Evolutionary conservation across 2,888 invertebrate genomes (phyloP).

Genomic region (Barypeithes pellucidus): DNA sequence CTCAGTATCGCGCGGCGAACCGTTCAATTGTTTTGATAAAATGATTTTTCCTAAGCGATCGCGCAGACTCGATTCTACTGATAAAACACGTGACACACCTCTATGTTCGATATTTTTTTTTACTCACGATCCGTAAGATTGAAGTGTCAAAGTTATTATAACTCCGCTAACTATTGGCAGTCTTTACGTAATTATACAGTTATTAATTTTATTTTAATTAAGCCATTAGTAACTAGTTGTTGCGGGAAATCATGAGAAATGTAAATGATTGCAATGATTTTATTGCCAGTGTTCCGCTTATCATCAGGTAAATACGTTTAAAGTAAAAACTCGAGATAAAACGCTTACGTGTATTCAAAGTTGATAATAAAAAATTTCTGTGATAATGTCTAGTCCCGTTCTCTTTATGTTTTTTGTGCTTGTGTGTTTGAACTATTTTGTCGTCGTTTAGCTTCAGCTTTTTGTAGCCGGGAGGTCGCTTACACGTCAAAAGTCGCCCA

Average conservation of each 20-base stretch:
- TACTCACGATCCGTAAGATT: conserved; percentile 11
- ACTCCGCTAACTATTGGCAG: background rate
- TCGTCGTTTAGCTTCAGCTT: conserved; percentile 42
- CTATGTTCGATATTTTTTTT: conserved; percentile 26
- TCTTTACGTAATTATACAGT: conserved; percentile 18
- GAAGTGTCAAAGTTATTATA: conserved; percentile 12
- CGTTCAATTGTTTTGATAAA: conserved; percentile 53
- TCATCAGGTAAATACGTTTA: conserved; percentile 48
- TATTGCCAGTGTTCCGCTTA: conserved; percentile 27
- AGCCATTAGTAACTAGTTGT: background rate
- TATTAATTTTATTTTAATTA: conserved; percentile 18
- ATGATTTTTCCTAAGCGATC: conserved; percentile 37
- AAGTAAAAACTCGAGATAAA: conserved; percentile 29
- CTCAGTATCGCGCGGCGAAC: conserved; percentile 26
- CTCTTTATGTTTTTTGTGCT: conserved; percentile 22
- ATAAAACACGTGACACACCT: conserved; percentile 56
- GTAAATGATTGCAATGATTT: conserved; percentile 35
- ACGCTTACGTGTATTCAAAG: conserved; percentile 42
- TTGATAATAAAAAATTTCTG: conserved; percentile 34
- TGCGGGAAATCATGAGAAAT: conserved; percentile 23
- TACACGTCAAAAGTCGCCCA: background rate
- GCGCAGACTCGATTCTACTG: conserved; percentile 48
- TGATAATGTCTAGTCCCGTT: conserved; percentile 46
- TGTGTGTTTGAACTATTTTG: conserved; percentile 27
- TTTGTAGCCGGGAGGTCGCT: conserved; percentile 33